Base-by-base conservation (phyloP, 2,113 vertebrate species). In the Cavia aperea region DNA sequence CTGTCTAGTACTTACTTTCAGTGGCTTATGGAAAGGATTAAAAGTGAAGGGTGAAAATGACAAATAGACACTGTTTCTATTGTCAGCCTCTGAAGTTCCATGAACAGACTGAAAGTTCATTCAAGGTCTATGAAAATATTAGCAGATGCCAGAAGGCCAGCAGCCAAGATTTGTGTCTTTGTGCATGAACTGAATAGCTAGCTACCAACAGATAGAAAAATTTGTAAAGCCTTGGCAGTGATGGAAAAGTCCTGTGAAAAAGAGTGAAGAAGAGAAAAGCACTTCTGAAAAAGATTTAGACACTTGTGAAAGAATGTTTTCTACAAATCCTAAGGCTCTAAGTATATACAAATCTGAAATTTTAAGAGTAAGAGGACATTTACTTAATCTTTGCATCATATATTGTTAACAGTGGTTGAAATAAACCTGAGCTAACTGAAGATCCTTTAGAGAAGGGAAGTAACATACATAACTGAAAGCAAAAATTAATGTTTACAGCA, bases 71-170 rank as follows among this genome's bases (percentile, higher is more conserved):
- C 93, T 95, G 62, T 94, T 96, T 97, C 93, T 95, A 89, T 94
- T 95, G 81, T 96, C 83, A 90, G 94, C 79, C 92, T 95, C 96
- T 91, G 88, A 95, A 96, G 96, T 92, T 95, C 62, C 51, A 83
- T 78, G 93, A 94, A 95, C 92, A 97, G 93, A 95, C 81, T 81
- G 86, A 97, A 97, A 96, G 95, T 97, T 97, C 88, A 93, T 0
- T 60, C 92, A 88, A 97, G 96, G 90, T 91, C 88, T 82, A 60
- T 43, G 62, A 95, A 94, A 94, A 97, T 85, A 95, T 96, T 96
- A 96, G 88, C 95, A 88, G 95, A 84, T 92, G 96, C 86, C 96
- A 95, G 96, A 94, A 94, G 94, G 92, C 96, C 86, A 94, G 81
- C 89, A 94, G 96, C 92, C 93, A 79, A 51, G 92, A 96, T 96